Percentiles rank a stretch among this genome's conserved stretches.
Conservation (phyloP, 2,797 vertebrate species). For the Chelidonichthys spinosus region DNA sequence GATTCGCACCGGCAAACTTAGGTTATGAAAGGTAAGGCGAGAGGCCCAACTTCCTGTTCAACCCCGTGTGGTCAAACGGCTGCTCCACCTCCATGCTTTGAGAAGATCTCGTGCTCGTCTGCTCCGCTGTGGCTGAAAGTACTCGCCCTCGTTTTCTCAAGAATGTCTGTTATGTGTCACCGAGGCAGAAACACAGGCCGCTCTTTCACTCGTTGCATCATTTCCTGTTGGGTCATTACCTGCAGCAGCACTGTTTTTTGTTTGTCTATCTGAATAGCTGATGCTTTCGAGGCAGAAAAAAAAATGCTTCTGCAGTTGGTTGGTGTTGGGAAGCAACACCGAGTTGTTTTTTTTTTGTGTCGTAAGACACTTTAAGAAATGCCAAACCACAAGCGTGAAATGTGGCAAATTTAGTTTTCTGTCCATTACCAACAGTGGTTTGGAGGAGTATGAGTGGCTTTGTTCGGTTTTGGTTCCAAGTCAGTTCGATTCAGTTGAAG, state of each 20-base stretch:
- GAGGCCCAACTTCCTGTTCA: slow-evolving; percentile 25
- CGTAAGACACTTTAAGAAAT: not conserved
- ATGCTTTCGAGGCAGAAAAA: not conserved
- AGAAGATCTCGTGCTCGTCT: not conserved
- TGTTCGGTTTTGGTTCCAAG: not conserved
- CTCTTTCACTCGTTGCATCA: not conserved
- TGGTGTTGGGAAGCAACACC: not conserved
- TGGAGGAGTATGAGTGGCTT: not conserved
- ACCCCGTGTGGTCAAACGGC: not conserved
- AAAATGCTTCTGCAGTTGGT: not conserved
- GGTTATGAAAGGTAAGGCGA: slow-evolving; percentile 88
- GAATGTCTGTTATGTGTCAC: slow-evolving; percentile 19
- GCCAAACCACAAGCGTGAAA: not conserved
- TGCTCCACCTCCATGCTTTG: not conserved
- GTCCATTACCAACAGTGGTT: not conserved
- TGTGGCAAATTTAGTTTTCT: not conserved
- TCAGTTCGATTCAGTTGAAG: not conserved
- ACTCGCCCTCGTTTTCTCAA: slow-evolving; percentile 12
- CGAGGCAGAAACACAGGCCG: not conserved
- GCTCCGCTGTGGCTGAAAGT: not conserved
- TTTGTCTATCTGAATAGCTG: not conserved
- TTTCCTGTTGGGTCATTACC: slow-evolving; percentile 17
- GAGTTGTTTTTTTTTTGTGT: no score
- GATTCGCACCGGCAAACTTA: slow-evolving; percentile 92
- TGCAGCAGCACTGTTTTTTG: not conserved